Percentiles rank a stretch among this genome's conserved stretches.
phyloP scores from a whole-genome alignment of 2,888 invertebrate genomes.

The Yponomeuta evonymella region DNA sequence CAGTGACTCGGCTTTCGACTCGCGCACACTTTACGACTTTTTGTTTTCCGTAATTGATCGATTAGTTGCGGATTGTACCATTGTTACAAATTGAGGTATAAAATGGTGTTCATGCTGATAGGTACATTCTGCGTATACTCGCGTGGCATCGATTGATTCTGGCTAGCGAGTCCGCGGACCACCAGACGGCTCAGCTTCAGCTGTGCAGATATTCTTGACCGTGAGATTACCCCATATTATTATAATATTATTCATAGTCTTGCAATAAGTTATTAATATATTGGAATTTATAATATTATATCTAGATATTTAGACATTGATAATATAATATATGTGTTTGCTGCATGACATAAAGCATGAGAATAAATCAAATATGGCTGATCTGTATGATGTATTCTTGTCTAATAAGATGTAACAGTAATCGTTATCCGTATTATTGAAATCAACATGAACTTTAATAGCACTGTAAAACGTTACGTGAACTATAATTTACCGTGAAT shows the following conservation, averaged over 20 bases:
- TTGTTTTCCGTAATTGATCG: constrained; percentile 5
- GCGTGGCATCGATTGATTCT: constrained; percentile 52
- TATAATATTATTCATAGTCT: neutral
- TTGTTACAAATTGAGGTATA: constrained; percentile 8
- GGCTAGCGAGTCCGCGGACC: constrained; percentile 44
- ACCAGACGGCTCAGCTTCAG: constrained; percentile 62
- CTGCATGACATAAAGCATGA: no score
- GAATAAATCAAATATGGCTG: no score
- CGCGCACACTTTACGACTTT: neutral
- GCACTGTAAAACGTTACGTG: neutral
- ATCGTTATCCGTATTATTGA: neutral
- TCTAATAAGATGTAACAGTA: no score
- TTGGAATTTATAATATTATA: no score
- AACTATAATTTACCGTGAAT: constrained; percentile 3
- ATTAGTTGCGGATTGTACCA: neutral
- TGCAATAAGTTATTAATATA: neutral
- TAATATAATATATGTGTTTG: no score
- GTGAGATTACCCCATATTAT: constrained; percentile 51
- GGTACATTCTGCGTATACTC: constrained; percentile 8
- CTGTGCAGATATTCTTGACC: constrained; percentile 64
- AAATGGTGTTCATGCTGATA: constrained; percentile 5
- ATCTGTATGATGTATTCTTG: no score
- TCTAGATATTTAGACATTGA: no score
- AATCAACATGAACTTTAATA: neutral
- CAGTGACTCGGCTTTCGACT: constrained; percentile 5